A percentile compares a stretch with the other conserved stretches of the same genome.
These are phyloP conservation scores for Gymnodraco acuticeps DNA, from an alignment of 2,797 vertebrate species.

Conservation along the genomic window DNA sequence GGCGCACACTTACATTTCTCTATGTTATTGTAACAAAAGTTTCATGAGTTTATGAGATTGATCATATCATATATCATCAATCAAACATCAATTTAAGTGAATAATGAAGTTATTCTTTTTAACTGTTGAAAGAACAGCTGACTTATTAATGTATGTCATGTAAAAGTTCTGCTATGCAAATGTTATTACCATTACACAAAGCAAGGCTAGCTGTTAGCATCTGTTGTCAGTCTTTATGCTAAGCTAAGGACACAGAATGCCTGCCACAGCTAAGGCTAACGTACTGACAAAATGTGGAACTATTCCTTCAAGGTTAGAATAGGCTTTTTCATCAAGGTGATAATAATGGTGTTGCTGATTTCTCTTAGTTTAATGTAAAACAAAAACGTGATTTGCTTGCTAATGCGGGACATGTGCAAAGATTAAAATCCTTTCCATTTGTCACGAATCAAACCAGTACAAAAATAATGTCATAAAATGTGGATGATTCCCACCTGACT, in stretches of 20 bases:
- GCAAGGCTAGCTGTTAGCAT: neutral
- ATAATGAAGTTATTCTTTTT: too few species aligned
- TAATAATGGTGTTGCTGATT: too few species aligned
- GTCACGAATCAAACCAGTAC: slow-evolving; percentile 5
- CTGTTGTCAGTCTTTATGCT: neutral
- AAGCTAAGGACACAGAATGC: neutral
- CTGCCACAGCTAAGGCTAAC: neutral
- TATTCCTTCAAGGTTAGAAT: too few species aligned
- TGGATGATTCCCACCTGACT: slow-evolving; percentile 29
- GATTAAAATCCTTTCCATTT: slow-evolving; percentile 5
- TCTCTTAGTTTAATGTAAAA: neutral
- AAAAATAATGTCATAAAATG: slow-evolving; percentile 26
- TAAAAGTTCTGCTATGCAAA: neutral
- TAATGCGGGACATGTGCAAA: neutral
- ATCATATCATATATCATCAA: too few species aligned
- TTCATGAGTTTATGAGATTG: too few species aligned
- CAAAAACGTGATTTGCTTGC: slow-evolving; percentile 1
- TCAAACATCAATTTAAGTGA: too few species aligned
- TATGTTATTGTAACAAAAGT: too few species aligned
- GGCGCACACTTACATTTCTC: too few species aligned
- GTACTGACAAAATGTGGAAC: too few species aligned
- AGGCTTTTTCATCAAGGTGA: too few species aligned
- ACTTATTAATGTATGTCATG: neutral
- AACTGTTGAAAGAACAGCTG: too few species aligned
- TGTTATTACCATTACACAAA: neutral